Evolutionary conservation across 1,140 invertebrate genomes (phyloP).

Genomic region (Neodiprion virginianus): DNA sequence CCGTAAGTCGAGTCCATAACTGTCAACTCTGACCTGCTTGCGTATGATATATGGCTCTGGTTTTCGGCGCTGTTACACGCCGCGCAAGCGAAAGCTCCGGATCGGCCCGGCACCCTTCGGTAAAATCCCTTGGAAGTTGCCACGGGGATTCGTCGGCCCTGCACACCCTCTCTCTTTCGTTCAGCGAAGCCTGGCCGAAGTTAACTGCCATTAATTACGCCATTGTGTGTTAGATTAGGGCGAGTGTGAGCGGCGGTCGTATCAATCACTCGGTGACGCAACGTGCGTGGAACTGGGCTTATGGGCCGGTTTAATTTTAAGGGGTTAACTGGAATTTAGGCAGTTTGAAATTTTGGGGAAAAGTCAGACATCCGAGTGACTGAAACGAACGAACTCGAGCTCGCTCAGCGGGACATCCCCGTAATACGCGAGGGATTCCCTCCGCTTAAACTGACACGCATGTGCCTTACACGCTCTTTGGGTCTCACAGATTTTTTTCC

Average conservation of each 20-base stretch:
- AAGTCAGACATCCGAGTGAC: background rate
- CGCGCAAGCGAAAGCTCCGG: background rate
- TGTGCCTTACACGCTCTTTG: too few relatives aligned
- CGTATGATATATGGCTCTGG: background rate
- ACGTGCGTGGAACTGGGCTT: background rate
- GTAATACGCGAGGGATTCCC: background rate
- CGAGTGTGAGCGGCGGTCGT: background rate
- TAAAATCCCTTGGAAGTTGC: constrained; percentile 1
- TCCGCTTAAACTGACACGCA: background rate
- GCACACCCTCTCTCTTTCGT: background rate
- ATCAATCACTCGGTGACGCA: constrained; percentile 5
- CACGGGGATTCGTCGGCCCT: background rate
- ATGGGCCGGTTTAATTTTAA: background rate
- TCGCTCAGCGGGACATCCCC: background rate
- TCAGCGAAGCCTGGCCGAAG: constrained; percentile 11
- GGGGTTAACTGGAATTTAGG: background rate
- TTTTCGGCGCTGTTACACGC: background rate
- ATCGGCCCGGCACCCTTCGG: background rate
- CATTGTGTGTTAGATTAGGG: constrained; percentile 6
- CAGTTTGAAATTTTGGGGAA: background rate
- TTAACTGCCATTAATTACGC: constrained; percentile 27
- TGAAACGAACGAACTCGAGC: background rate
- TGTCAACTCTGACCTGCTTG: background rate
- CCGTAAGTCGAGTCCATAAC: constrained; percentile 1
- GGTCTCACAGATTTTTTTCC: too few relatives aligned